Percentiles rank a stretch among this genome's conserved stretches.
Evolutionary conservation across 2,888 invertebrate species (phyloP).

Genomic region (Brachynemurus nebulosus): DNA sequence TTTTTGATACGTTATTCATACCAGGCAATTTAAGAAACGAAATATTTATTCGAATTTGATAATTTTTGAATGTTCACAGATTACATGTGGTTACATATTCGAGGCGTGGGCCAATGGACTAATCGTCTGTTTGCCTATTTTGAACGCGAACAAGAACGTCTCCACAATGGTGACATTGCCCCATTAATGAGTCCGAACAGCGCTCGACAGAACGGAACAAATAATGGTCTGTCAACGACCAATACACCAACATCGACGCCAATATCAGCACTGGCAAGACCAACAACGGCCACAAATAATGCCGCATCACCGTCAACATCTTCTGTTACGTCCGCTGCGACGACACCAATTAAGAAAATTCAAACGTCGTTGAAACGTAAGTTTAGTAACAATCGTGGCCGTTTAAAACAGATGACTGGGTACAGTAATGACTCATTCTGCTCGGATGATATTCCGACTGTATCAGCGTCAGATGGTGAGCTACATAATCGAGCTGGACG

Average conservation of each 20-base stretch:
- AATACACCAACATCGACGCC: neutral
- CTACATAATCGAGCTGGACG: slow-evolving; percentile 23
- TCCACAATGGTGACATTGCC: slow-evolving; percentile 50
- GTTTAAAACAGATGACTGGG: slow-evolving; percentile 29
- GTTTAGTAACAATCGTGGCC: slow-evolving; percentile 29
- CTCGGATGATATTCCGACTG: slow-evolving; percentile 22
- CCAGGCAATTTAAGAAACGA: no score
- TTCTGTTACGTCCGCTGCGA: slow-evolving; percentile 18
- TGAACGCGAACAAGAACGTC: slow-evolving; percentile 61
- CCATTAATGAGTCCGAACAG: slow-evolving; percentile 27
- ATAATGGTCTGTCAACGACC: no score
- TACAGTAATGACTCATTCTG: slow-evolving; percentile 28
- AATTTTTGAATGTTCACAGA: slow-evolving; percentile 36
- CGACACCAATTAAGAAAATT: slow-evolving; percentile 27
- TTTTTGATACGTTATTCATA: no score
- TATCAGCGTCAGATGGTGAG: slow-evolving; percentile 21
- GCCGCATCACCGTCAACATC: neutral
- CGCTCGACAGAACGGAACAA: slow-evolving; percentile 7
- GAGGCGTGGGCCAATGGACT: slow-evolving; percentile 91
- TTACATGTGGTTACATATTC: slow-evolving; percentile 84
- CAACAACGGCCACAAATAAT: slow-evolving; percentile 2
- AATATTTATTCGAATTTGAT: no score
- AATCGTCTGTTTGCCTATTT: slow-evolving; percentile 75
- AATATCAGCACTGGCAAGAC: slow-evolving; percentile 18
- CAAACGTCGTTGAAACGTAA: slow-evolving; percentile 35